A percentile compares a stretch with the other conserved stretches of the same genome.
These are phyloP conservation scores for Pteronotus mesoamericanus DNA, from an alignment of 2,797 vertebrate genomes.

Conservation along the genomic window DNA sequence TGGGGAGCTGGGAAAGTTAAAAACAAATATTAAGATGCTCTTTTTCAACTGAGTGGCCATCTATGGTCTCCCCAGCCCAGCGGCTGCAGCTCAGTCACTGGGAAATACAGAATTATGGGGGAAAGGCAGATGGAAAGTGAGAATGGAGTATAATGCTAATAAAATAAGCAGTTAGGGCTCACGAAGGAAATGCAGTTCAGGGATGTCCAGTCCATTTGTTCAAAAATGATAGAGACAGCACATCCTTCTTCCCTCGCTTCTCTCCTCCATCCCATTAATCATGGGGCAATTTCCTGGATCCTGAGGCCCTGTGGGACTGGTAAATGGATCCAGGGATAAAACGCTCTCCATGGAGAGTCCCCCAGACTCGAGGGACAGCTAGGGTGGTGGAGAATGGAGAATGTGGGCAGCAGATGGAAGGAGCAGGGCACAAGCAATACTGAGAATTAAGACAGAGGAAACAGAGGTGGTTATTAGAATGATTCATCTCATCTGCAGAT, in stretches of 20 bases:
- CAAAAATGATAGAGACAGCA: not conserved
- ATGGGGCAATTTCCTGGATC: not conserved
- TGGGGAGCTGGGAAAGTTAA: not conserved
- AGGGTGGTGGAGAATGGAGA: not conserved
- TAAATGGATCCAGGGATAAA: not conserved
- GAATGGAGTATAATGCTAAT: not conserved
- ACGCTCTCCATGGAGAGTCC: not conserved
- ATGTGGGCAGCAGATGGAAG: not conserved
- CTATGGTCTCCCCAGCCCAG: not conserved
- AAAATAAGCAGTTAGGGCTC: conserved; percentile 16
- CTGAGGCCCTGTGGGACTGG: not conserved
- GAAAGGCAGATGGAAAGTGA: conserved; percentile 4
- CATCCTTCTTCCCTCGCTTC: not conserved
- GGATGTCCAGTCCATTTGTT: conserved; percentile 3
- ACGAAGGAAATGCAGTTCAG: conserved; percentile 1
- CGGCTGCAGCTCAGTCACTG: not conserved
- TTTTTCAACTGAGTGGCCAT: not conserved
- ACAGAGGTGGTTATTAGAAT: not conserved
- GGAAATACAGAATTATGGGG: conserved; percentile 19
- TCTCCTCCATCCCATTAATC: not conserved
- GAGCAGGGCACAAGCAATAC: not conserved
- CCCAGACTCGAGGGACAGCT: not conserved
- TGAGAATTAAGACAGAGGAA: not conserved
- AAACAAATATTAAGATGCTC: not conserved
- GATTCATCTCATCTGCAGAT: not conserved